phyloP scores from a whole-genome alignment of 1,140 invertebrate genomes.

The Oreohelix idahoensis region DNA sequence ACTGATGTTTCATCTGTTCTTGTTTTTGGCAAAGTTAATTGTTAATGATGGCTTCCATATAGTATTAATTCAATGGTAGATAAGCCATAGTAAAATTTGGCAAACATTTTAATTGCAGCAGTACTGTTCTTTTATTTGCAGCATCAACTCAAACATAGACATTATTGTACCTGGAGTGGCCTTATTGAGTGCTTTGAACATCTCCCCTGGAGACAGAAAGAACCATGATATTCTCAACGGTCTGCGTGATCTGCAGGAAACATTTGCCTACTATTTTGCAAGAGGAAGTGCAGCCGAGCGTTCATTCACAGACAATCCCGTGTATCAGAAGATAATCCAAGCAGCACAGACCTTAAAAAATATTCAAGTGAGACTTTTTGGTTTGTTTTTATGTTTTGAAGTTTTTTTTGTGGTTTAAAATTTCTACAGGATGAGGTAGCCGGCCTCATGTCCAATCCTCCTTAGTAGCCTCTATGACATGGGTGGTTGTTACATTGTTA shows the following conservation, averaged over 20 bases:
- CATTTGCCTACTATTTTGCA: conserved; percentile 73
- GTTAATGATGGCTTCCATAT: no score
- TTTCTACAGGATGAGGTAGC: no score
- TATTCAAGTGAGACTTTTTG: conserved; percentile 56
- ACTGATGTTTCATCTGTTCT: background rate
- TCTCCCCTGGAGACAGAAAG: conserved; percentile 53
- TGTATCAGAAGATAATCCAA: conserved; percentile 67
- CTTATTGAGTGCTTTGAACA: conserved; percentile 64
- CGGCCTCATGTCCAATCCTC: no score
- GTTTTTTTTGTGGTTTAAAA: no score
- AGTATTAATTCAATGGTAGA: no score
- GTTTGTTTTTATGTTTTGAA: no score
- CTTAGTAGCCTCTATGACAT: no score
- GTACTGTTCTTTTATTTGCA: conserved; percentile 53
- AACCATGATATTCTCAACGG: conserved; percentile 67
- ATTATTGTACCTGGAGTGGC: conserved; percentile 72
- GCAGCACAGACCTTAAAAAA: conserved; percentile 62
- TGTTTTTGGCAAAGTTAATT: no score
- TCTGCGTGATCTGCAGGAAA: conserved; percentile 70
- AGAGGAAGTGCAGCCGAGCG: conserved; percentile 74
- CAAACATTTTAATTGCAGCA: no score
- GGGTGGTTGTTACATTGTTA: no score
- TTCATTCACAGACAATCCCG: conserved; percentile 54
- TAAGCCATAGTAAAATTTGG: no score
- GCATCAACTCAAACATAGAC: conserved; percentile 74